Evolutionary conservation across 2,888 invertebrate species (phyloP).

Genomic region (Amphipyra berbera): DNA sequence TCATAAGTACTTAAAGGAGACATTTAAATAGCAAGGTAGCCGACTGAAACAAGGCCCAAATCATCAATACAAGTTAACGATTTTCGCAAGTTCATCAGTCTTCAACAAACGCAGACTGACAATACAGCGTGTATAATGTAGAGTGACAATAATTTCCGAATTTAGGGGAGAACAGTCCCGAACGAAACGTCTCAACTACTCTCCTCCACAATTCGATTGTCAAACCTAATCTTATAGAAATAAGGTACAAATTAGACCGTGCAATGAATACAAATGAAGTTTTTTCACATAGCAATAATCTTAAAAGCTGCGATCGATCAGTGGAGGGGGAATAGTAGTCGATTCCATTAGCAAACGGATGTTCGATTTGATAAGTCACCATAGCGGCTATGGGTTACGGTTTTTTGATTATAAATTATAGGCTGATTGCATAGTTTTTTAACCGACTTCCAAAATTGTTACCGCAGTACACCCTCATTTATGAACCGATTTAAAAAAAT

Average conservation of each 20-base stretch:
- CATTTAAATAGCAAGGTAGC: too few relatives aligned
- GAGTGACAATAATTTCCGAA: constrained; percentile 56
- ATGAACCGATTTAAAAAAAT: too few relatives aligned
- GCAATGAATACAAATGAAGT: constrained; percentile 33
- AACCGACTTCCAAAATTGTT: too few relatives aligned
- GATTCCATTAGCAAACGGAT: constrained; percentile 57
- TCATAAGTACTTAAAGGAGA: too few relatives aligned
- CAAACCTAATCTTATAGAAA: constrained; percentile 18
- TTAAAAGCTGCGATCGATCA: constrained; percentile 63
- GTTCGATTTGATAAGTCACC: constrained; percentile 50
- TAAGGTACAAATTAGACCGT: constrained; percentile 48
- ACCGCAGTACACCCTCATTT: too few relatives aligned
- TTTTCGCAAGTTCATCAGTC: constrained; percentile 38
- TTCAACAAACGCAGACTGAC: constrained; percentile 33
- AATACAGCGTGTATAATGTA: constrained; percentile 54
- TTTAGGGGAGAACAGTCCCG: constrained; percentile 40
- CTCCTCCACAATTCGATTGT: constrained; percentile 18
- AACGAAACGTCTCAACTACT: constrained; percentile 23
- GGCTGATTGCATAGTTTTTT: constrained; percentile 2
- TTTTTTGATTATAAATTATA: constrained; percentile 32
- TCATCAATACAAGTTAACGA: constrained; percentile 42
- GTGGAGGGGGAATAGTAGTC: constrained; percentile 35
- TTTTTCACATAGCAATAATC: constrained; percentile 54
- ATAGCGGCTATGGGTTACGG: constrained; percentile 3
- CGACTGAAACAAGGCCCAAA: background rate